Percentiles rank a stretch among this genome's conserved stretches.
phyloP scores from a whole-genome alignment of 1,140 invertebrate genomes.

The Rhynchophorus ferrugineus region DNA sequence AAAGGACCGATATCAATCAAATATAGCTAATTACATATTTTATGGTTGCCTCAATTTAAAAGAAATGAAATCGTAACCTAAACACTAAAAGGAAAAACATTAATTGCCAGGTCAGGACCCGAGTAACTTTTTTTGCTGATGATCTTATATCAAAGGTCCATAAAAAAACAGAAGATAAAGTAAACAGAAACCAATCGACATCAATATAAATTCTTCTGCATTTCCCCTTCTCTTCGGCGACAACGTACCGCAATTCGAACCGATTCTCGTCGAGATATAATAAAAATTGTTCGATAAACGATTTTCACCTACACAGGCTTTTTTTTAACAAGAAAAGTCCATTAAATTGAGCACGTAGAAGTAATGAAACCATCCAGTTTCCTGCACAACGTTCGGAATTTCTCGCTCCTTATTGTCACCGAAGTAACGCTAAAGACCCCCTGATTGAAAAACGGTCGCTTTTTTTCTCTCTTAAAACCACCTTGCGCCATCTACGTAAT shows the following conservation, averaged over 20 bases:
- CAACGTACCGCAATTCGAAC: slow-evolving; percentile 5
- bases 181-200: slow-evolving; percentile 8
- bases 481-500: slow-evolving; percentile 31
- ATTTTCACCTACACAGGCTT: slow-evolving; percentile 34
- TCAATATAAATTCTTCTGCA: slow-evolving; percentile 1
- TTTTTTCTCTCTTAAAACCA: slow-evolving; percentile 18
- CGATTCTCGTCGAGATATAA: slow-evolving; percentile 25
- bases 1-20: too few relatives aligned
- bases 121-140: too few relatives aligned
- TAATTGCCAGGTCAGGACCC: too few relatives aligned
- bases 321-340: slow-evolving; percentile 37
- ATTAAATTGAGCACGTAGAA: slow-evolving; percentile 37
- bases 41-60: too few relatives aligned
- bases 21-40: too few relatives aligned
- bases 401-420: slow-evolving; percentile 30
- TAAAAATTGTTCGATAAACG: slow-evolving; percentile 32
- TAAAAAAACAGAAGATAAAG: neutral
- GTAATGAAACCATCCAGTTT: slow-evolving; percentile 35
- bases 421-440: slow-evolving; percentile 34
- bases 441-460: slow-evolving; percentile 36
- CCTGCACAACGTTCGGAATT: slow-evolving; percentile 21
- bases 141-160: too few relatives aligned
- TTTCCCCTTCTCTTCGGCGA: neutral
- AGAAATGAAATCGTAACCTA: too few relatives aligned
- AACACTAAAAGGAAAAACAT: too few relatives aligned